Evolutionary conservation across 2,113 vertebrate species (phyloP).

Genomic region (Aptenodytes forsteri): DNA sequence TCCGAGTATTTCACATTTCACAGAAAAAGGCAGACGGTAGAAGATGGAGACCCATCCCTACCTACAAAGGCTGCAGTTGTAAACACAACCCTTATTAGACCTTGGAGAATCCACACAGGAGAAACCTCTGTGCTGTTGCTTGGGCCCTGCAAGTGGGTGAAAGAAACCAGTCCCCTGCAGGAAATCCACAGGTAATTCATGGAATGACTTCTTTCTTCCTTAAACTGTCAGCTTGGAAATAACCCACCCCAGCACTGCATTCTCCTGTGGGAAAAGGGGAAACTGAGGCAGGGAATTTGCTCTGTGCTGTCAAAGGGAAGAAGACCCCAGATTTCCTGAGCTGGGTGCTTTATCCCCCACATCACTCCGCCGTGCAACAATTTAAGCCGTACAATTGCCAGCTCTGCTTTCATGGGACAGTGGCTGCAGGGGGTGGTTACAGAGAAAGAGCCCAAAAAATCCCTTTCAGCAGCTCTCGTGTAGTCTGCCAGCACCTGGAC

Average conservation of each 20-base stretch:
- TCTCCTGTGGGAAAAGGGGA: not conserved
- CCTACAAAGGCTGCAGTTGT: not conserved
- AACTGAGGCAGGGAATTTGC: not conserved
- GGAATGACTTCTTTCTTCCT: not conserved
- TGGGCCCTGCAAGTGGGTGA: not conserved
- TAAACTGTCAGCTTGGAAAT: not conserved
- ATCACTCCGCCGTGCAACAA: fast-evolving
- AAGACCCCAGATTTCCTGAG: not conserved
- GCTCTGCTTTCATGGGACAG: not conserved
- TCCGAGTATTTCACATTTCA: not conserved
- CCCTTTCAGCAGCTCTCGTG: not conserved
- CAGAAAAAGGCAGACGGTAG: not conserved
- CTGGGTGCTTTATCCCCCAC: not conserved
- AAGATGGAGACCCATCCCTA: not conserved
- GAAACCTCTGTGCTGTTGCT: not conserved
- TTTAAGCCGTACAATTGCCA: not conserved
- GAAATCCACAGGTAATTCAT: not conserved
- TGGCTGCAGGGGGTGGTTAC: not conserved
- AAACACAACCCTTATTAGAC: not conserved
- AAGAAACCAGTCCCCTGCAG: not conserved
- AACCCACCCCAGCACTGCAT: fast-evolving
- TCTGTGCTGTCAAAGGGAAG: not conserved
- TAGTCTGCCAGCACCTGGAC: not conserved
- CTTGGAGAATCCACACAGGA: not conserved
- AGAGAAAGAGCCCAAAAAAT: not conserved